phyloP scores from a whole-genome alignment of 1,140 invertebrate species.

The Trichomalopsis sarcophagae region DNA sequence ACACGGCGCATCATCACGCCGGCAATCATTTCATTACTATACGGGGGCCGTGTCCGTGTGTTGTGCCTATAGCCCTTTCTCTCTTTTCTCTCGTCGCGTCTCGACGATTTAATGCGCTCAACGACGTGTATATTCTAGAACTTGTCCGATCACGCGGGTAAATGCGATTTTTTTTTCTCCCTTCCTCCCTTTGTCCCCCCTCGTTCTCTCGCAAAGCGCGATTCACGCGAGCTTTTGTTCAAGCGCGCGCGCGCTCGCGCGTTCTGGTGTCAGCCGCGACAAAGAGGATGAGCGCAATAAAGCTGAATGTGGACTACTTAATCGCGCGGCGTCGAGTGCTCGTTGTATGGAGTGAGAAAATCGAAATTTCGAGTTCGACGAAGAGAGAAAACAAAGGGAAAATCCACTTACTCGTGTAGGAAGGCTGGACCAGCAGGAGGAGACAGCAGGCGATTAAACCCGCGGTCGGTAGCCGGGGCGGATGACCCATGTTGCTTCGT shows the following conservation, averaged over 20 bases:
- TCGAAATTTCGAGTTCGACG: too few relatives aligned
- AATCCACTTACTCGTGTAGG: constrained; percentile 37
- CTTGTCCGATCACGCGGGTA: constrained; percentile 3
- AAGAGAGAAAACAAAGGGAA: background rate
- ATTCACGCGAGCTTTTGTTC: background rate
- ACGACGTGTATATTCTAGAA: constrained; percentile 30
- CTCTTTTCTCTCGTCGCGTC: constrained; percentile 3
- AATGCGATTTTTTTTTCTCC: too few relatives aligned
- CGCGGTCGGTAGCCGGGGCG: constrained; percentile 65
- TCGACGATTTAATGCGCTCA: constrained; percentile 14
- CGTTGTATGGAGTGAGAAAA: too few relatives aligned
- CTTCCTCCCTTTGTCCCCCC: background rate
- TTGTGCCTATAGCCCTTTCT: constrained; percentile 23
- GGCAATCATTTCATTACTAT: constrained; percentile 67
- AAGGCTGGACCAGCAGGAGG: constrained; percentile 55
- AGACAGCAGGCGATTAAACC: constrained; percentile 64
- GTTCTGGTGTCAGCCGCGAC: background rate
- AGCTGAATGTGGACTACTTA: background rate
- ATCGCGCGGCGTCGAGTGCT: background rate
- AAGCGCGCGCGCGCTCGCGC: background rate
- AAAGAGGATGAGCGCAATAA: constrained; percentile 33
- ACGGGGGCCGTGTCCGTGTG: constrained; percentile 43
- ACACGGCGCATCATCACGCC: constrained; percentile 33
- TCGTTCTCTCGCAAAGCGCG: background rate
- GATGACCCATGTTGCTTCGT: constrained; percentile 66